Conservation (phyloP, 2,113 vertebrate genomes). For the Sarotherodon lohbergeri region DNA sequence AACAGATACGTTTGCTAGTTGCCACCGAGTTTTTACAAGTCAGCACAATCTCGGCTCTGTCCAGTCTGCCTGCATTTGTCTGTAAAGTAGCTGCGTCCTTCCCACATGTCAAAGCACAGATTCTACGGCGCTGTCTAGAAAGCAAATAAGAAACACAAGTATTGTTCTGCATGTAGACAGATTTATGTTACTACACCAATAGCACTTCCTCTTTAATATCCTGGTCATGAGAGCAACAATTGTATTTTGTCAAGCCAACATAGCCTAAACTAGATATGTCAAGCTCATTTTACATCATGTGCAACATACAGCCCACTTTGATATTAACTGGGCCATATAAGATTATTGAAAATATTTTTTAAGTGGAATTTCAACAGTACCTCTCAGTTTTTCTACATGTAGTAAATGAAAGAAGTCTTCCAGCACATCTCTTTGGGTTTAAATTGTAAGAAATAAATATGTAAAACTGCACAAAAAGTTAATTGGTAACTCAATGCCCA, state of each 20-base stretch:
- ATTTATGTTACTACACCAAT: background rate
- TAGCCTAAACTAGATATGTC: background rate
- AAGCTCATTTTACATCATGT: background rate
- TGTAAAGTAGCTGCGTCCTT: background rate
- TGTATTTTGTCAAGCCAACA: background rate
- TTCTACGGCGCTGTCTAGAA: background rate
- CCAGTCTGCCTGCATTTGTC: background rate
- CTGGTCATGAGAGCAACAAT: background rate
- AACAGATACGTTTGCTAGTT: background rate
- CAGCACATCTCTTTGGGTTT: background rate
- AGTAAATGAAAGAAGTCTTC: background rate
- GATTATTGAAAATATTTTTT: background rate
- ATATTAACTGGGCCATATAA: background rate
- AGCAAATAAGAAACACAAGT: background rate
- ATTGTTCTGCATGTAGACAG: background rate
- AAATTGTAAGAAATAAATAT: background rate
- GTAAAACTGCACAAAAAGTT: background rate
- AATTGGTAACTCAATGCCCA: background rate
- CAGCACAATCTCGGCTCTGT: background rate
- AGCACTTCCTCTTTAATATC: background rate
- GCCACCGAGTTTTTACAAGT: background rate
- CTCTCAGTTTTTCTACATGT: background rate
- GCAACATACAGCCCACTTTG: background rate
- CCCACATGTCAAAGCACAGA: slow-evolving; percentile 14
- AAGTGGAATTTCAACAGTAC: background rate